Base-by-base conservation (phyloP, 2,888 invertebrate species). In the Daptonema setosum region DNA sequence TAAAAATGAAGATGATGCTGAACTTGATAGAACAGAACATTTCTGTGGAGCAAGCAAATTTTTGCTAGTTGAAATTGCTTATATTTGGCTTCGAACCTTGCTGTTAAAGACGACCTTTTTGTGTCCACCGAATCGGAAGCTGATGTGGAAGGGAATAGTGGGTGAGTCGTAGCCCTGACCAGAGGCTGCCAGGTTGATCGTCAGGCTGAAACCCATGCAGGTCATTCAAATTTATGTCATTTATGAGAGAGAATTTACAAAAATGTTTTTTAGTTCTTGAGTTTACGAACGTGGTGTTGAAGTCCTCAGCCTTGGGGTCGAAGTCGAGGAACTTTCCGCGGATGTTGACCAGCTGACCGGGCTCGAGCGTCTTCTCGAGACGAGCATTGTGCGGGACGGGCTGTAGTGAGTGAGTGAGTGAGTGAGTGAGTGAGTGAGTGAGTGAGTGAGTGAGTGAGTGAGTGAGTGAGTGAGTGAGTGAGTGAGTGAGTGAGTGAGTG, bases 101-200 rank as follows among this genome's bases (percentile, higher is more conserved):
- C 60, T 61, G 60, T 66, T 66, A 54, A 66, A 54, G n/a, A 67
- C 61, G 28, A 65, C 54, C 55, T 66, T 67, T 41, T 41, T 41
- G 41, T n/a, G n/a, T n/a, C n/a, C n/a, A n/a, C n/a, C 45, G 56
- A 67, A 63, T 50, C 66, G 65, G 28, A 65, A 54, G 51, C 63
- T 65, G 54, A 65, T 54, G 59, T 68, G 67, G 45, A 68, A 61
- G 26, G 64, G 62, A 1, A 65, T 67, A 54, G 60, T 57, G 22
- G 60, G 60, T 20, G 57, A 54, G 28, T 60, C 53, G 52, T 28
- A 41, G 28, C 45, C 35, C 22, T 43, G 28, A 25, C 45, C 53
- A 17, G 45, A 45, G 3, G 50, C 25, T 11, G 28, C 25, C 26
- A 28, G 26, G 22, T 25, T 28, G 26, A 26, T 26, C 25, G 26